Base-by-base conservation (phyloP, 1,140 invertebrate species). In the Apis mellifera region DNA sequence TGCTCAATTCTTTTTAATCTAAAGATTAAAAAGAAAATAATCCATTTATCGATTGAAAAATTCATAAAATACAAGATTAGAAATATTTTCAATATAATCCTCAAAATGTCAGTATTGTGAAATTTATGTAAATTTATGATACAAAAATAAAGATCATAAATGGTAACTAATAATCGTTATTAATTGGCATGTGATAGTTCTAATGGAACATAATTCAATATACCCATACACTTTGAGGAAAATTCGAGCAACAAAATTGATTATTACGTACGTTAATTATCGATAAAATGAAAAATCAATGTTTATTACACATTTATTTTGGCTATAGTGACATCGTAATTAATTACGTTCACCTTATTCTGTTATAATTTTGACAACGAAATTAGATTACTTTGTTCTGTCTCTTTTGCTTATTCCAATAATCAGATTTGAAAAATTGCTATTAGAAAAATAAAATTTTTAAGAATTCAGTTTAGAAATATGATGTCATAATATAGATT, bases 271-370 rank as follows among this genome's bases (percentile, higher is more conserved):
- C 70, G 60, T 80, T 80, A 80, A 80, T 74, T 80, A 72, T 73
- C 70, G 50, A 74, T 74, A 73, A 80, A 80, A 57, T 64, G 78
- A 9, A 57, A 48, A 74, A 81, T 84, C 82, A 77, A 87, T 77
- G 86, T 57, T 60, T 74, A 77, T 84, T 86, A 75, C 81, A 59
- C 85, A 71, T 72, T 73, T 84, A 74, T 73, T 78, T n/a, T 72
- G 55, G 42, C 62, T n/a, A n/a, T n/a, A 66, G 9, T 26, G 9
- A 57, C 52, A 62, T 75, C 21, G 19, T 64, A 68, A 74, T 74
- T 81, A 66, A 74, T 75, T 32, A 26, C 71, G 48, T 66, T 19
- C 52, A 59, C 12, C n/a, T 52, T n/a, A 21, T 52, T 52, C 9
- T 1, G 17, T 1, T 9, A 13, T 19, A 15, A 19, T 62, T 65